These are phyloP conservation scores for Pterocles burchelli DNA, from an alignment of 2,113 vertebrate genomes.

Conservation along the genomic window DNA sequence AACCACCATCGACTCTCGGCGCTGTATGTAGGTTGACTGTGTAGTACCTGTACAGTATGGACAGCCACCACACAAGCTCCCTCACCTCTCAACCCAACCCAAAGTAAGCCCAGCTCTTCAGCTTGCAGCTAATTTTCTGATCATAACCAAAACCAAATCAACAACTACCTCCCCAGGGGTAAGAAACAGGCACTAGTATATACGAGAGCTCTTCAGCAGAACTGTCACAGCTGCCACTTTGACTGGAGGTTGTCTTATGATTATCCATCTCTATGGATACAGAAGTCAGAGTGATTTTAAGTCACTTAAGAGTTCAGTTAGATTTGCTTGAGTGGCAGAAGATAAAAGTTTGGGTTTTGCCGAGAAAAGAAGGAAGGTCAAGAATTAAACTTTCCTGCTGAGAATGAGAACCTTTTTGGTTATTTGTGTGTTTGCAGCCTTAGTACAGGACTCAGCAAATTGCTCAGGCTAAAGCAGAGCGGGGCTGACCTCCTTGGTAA, in stretches of 20 bases:
- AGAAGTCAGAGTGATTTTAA: not conserved
- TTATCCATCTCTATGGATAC: not conserved
- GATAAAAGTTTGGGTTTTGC: not conserved
- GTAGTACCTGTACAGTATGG: too few species aligned
- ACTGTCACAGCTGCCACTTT: not conserved
- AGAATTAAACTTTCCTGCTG: not conserved
- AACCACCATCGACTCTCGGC: fast-evolving
- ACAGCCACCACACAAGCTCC: not conserved
- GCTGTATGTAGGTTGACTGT: fast-evolving
- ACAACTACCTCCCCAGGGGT: not conserved
- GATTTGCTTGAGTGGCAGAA: not conserved
- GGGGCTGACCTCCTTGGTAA: not conserved
- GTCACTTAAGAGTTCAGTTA: not conserved
- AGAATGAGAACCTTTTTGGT: not conserved
- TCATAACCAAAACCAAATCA: not conserved
- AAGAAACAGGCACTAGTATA: not conserved
- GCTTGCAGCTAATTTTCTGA: not conserved
- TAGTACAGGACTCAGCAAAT: not conserved
- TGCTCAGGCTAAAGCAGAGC: not conserved
- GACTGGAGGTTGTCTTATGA: not conserved
- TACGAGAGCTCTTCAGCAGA: not conserved
- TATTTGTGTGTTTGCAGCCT: not conserved
- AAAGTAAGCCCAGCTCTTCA: not conserved
- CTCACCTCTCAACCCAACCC: not conserved
- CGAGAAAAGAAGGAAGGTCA: not conserved